phyloP scores from a whole-genome alignment of 2,888 invertebrate species.

The Chironomus tentans region DNA sequence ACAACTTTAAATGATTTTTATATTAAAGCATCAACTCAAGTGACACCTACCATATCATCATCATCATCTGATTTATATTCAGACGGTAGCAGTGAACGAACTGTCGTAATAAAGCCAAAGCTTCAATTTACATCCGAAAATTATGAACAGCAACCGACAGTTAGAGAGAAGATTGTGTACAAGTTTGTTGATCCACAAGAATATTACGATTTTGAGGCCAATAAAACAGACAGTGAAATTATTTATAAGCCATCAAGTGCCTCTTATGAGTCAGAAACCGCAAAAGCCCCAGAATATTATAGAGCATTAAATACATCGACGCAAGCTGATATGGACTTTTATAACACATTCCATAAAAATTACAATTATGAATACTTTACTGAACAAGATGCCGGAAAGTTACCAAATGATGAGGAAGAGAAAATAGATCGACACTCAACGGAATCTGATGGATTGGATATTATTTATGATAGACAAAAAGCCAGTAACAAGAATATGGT shows the following conservation, averaged over 20 bases:
- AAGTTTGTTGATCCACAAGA: slow-evolving; percentile 12
- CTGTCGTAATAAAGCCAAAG: slow-evolving; percentile 15
- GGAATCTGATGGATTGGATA: too few species aligned
- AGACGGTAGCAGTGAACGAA: not conserved
- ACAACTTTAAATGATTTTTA: slow-evolving; percentile 1
- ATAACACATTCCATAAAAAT: slow-evolving; percentile 14
- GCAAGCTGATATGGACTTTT: slow-evolving; percentile 14
- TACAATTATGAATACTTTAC: slow-evolving; percentile 19
- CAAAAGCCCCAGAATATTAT: not conserved
- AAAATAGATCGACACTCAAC: not conserved
- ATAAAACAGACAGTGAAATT: not conserved
- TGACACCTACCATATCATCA: not conserved
- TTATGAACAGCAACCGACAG: not conserved
- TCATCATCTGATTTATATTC: not conserved
- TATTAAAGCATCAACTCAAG: slow-evolving; percentile 15
- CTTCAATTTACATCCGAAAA: not conserved
- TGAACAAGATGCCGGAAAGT: slow-evolving; percentile 11
- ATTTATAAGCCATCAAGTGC: not conserved
- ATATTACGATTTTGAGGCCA: not conserved
- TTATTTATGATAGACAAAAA: not conserved
- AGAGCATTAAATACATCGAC: not conserved
- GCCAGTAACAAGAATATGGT: not conserved
- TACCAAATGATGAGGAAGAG: not conserved
- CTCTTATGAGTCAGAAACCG: not conserved
- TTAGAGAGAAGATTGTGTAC: not conserved